These are phyloP conservation scores for Phocides pigmalion DNA, from an alignment of 1,140 invertebrate genomes.

Conservation along the genomic window DNA sequence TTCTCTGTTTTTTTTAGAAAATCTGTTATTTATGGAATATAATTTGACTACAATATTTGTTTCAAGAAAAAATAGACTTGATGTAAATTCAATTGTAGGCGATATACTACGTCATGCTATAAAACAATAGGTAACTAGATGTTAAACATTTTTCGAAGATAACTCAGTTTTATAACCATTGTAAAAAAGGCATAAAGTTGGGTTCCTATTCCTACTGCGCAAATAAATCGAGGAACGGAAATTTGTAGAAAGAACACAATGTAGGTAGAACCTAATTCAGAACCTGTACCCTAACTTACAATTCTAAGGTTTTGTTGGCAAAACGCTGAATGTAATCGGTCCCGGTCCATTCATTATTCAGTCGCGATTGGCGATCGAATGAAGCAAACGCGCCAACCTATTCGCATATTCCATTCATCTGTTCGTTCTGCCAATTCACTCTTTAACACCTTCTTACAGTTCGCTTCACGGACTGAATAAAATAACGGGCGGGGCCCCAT, in stretches of 20 bases:
- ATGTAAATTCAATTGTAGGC: no score
- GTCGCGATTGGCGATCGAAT: constrained; percentile 48
- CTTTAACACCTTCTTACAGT: constrained; percentile 74
- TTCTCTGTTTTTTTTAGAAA: no score
- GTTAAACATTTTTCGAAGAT: constrained; percentile 1
- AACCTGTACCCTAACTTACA: constrained; percentile 3
- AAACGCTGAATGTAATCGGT: constrained; percentile 46
- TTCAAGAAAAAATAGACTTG: no score
- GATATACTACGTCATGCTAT: no score
- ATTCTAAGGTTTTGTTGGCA: constrained; percentile 27
- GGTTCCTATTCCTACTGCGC: background rate
- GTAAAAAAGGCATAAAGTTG: constrained; percentile 13
- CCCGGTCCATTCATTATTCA: constrained; percentile 64
- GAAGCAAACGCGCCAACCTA: constrained; percentile 46
- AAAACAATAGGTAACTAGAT: background rate
- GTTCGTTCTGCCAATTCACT: constrained; percentile 71
- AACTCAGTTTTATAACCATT: constrained; percentile 6
- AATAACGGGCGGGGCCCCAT: constrained; percentile 60
- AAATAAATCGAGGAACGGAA: constrained; percentile 6
- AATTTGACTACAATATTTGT: no score
- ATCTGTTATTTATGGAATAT: background rate
- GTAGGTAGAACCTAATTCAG: constrained; percentile 14
- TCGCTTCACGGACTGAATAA: constrained; percentile 71
- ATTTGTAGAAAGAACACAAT: constrained; percentile 20
- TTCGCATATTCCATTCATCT: constrained; percentile 72